Base-by-base conservation (phyloP, 2,888 invertebrate genomes). In the Polymixis lichenea region DNA sequence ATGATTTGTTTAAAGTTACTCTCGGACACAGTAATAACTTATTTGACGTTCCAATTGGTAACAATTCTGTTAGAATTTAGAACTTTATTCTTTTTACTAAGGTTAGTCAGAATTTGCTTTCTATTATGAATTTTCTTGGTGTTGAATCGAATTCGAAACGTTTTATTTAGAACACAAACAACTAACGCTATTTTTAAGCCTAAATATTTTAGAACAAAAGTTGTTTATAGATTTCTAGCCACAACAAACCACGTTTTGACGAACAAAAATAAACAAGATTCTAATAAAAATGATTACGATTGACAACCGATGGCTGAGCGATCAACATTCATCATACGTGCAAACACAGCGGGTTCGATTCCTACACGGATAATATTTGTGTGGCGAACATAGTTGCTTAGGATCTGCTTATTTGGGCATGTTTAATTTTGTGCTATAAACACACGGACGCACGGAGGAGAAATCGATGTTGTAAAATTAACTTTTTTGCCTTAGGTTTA, bases 351-450 rank as follows among this genome's bases (percentile, higher is more conserved):
- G 53, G 46, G 58, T 65, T 75, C 38, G 25, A 75, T 60, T 81
- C 46, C 53, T 22, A 43, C 3, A 15, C 75, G 51, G 53, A 11
- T 25, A 64, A 74, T 49, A 74, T 80, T 60, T 60, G n/a, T 55
- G 32, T 53, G 53, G 32, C 58, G 58, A 64, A 77, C 55, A 64
- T 80, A 51, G 51, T 80, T 77, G 62, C 55, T 62, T 28, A 17
- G n/a, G 11, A 51, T 56, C n/a, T 32, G 73, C n/a, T 53, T 73
- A 74, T 77, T 73, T 80, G 28, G 49, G 56, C 28, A 49, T 62
- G 25, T 62, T 64, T 80, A 72, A 64, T 77, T 80, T 77, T 56
- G 51, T 19, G 62, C 38, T 62, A 19, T 72, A 77, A 77, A 77
- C 72, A 32, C n/a, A 15, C 61, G 19, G 25, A 8, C 61, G 19